Percentiles rank a stretch among this genome's conserved stretches.
Conservation (phyloP, 2,888 invertebrate genomes). For the Tricholauxania praeusta region DNA sequence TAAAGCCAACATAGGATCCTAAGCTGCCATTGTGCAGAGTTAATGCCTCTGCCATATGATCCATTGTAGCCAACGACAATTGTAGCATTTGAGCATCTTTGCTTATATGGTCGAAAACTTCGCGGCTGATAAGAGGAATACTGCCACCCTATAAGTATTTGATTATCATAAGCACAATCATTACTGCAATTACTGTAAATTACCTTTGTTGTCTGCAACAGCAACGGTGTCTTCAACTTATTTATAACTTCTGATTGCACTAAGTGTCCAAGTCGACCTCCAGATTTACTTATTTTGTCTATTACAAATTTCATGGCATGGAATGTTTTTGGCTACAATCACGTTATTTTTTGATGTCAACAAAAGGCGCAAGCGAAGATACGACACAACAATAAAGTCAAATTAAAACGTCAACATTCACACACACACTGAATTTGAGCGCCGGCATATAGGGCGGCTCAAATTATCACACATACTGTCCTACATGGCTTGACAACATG, state of each 20-base stretch:
- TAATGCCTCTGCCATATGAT: conserved; percentile 76
- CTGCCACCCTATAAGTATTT: conserved; percentile 77
- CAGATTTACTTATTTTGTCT: conserved; percentile 71
- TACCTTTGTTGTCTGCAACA: conserved; percentile 77
- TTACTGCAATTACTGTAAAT: neutral
- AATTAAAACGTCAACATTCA: too few relatives aligned
- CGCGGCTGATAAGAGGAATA: conserved; percentile 84
- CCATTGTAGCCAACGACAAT: conserved; percentile 78
- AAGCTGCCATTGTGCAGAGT: conserved; percentile 75
- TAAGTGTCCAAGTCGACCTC: conserved; percentile 78
- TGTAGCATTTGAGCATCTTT: conserved; percentile 74
- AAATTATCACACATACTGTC: too few relatives aligned
- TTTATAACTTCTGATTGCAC: conserved; percentile 70
- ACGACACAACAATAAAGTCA: too few relatives aligned
- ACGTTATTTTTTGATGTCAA: too few relatives aligned
- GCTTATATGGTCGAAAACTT: conserved; percentile 78
- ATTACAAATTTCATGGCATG: conserved; percentile 79
- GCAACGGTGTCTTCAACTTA: conserved; percentile 79
- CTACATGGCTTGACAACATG: too few relatives aligned
- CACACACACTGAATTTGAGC: too few relatives aligned
- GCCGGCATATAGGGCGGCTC: too few relatives aligned
- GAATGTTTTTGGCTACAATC: neutral
- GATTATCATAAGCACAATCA: too few relatives aligned
- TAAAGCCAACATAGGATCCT: conserved; percentile 77
- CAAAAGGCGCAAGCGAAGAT: too few relatives aligned